These are phyloP conservation scores for Quiscalus mexicanus DNA, from an alignment of 2,113 vertebrate species.

Conservation along the genomic window DNA sequence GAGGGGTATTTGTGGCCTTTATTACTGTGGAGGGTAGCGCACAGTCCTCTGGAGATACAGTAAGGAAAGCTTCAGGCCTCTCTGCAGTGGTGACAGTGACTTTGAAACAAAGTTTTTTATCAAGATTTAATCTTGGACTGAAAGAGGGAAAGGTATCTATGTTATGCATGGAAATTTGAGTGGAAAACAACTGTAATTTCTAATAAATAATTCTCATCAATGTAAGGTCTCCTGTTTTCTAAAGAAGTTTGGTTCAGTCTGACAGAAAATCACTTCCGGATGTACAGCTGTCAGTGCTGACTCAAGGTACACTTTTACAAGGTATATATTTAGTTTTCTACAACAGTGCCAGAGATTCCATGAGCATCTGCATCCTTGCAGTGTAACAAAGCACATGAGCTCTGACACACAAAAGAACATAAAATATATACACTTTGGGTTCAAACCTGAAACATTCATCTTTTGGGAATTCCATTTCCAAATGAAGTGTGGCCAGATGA, in stretches of 20 bases:
- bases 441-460: neutral
- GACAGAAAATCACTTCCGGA: constrained; percentile 36
- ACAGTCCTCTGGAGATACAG: too few relatives aligned
- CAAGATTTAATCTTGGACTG: too few relatives aligned
- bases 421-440: neutral
- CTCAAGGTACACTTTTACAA: neutral
- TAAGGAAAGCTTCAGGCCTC: too few relatives aligned
- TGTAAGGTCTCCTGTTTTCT: neutral
- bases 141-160: too few relatives aligned
- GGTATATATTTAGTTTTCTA: constrained; percentile 29
- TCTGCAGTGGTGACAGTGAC: too few relatives aligned
- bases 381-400: neutral
- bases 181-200: too few relatives aligned
- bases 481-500: too few relatives aligned
- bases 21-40: too few relatives aligned
- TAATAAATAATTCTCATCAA: neutral
- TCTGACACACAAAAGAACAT: neutral
- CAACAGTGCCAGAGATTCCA: constrained; percentile 18
- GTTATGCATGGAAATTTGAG: too few relatives aligned
- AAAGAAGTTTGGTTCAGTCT: neutral
- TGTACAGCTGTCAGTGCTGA: constrained; percentile 52
- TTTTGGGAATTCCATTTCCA: too few relatives aligned
- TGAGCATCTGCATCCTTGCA: neutral
- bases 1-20: too few relatives aligned
- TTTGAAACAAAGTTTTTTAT: too few relatives aligned